A percentile compares a stretch with the other conserved stretches of the same genome.
Conservation (phyloP, 2,797 vertebrate genomes). For the Phrynocephalus forsythii region DNA sequence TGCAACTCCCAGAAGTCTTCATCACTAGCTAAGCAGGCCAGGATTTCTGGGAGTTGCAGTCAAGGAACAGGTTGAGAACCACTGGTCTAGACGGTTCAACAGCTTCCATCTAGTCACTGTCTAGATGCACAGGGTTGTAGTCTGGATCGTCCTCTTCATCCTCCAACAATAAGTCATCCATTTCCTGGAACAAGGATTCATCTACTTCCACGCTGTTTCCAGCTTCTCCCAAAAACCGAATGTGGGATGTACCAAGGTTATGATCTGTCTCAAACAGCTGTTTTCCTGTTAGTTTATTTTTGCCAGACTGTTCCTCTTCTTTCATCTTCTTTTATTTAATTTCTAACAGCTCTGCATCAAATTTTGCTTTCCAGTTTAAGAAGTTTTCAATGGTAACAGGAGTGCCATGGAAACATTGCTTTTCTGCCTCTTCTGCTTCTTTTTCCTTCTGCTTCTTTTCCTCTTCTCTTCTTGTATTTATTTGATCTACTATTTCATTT, state of each 20-base stretch:
- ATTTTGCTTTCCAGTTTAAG: constrained; percentile 92
- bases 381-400: constrained; percentile 98
- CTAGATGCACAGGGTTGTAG: constrained; percentile 89
- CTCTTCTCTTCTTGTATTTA: constrained; percentile 91
- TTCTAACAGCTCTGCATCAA: constrained; percentile 90
- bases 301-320: constrained; percentile 92
- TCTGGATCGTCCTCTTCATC: constrained; percentile 93
- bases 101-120: constrained; percentile 86
- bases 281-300: constrained; percentile 96
- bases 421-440: constrained; percentile 96
- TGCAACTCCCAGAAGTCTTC: too few relatives aligned
- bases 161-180: constrained; percentile 94
- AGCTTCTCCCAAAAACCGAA: constrained; percentile 96
- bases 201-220: constrained; percentile 97
- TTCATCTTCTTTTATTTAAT: constrained; percentile 90
- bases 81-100: constrained; percentile 41
- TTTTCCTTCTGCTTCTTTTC: constrained; percentile 88
- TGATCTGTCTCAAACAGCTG: constrained; percentile 97
- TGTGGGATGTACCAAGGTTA: constrained; percentile 97
- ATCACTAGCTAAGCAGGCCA: too few relatives aligned
- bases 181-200: constrained; percentile 97
- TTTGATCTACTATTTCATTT: constrained; percentile 94
- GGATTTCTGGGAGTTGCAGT: too few relatives aligned
- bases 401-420: constrained; percentile 95
- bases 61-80: too few relatives aligned